These are phyloP conservation scores for Diabrotica undecimpunctata DNA, from an alignment of 1,140 invertebrate genomes.

Conservation along the genomic window DNA sequence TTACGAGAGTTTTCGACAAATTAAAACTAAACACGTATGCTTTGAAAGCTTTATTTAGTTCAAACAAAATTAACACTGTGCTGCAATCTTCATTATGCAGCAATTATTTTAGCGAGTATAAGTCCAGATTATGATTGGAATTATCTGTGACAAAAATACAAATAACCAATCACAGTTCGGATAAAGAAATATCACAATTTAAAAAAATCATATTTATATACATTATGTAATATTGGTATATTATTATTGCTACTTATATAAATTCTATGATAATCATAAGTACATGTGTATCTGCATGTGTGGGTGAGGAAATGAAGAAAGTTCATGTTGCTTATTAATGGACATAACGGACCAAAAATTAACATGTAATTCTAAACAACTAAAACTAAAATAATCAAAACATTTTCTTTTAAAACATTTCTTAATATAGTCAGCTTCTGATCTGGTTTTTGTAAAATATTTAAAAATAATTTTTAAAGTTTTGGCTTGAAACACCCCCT, in stretches of 20 bases:
- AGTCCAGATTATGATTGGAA: conserved; percentile 3
- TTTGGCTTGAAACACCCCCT: too few relatives aligned
- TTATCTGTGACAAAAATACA: conserved; percentile 14
- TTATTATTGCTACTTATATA: conserved; percentile 19
- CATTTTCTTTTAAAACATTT: too few relatives aligned
- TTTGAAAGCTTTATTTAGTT: conserved; percentile 9
- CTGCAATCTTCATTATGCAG: conserved; percentile 4
- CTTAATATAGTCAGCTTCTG: too few relatives aligned
- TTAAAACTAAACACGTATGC: neutral
- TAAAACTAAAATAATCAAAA: too few relatives aligned
- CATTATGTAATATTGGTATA: neutral
- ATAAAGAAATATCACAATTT: conserved; percentile 18
- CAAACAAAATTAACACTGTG: conserved; percentile 9
- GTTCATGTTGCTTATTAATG: neutral
- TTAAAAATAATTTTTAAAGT: too few relatives aligned
- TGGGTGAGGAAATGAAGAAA: neutral
- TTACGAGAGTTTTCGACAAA: neutral
- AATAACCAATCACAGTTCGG: conserved; percentile 11
- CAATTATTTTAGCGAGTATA: conserved; percentile 1
- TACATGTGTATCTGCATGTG: neutral
- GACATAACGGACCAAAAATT: too few relatives aligned
- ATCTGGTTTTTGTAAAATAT: too few relatives aligned
- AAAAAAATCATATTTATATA: conserved; percentile 11
- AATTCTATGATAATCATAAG: conserved; percentile 13
- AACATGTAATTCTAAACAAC: too few relatives aligned